These are phyloP conservation scores for Parotocinclus haroldoi DNA, from an alignment of 2,797 vertebrate genomes.

Conservation along the genomic window DNA sequence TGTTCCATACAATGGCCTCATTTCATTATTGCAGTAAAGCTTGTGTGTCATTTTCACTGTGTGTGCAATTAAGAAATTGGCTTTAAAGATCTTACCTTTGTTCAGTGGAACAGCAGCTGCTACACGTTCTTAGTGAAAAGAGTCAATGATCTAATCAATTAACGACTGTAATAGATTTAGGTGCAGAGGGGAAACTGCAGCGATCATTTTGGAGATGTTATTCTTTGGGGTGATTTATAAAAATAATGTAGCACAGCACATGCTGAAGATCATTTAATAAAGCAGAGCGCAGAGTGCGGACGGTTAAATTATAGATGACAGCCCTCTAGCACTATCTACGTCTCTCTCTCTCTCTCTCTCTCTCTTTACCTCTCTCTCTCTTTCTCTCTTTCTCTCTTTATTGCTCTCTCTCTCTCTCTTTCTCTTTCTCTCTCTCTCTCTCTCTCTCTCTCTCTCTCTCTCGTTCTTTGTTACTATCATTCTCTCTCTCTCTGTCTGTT, in stretches of 20 bases:
- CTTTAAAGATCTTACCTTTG: conserved; percentile 13
- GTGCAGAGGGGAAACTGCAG: conserved; percentile 45
- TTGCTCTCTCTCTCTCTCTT: too few species aligned
- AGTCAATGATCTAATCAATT: conserved; percentile 55
- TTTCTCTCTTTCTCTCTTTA: too few species aligned
- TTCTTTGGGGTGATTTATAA: conserved; percentile 66
- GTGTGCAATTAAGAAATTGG: neutral
- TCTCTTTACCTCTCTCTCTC: too few species aligned
- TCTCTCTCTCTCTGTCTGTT: too few species aligned
- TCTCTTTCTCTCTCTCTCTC: too few species aligned
- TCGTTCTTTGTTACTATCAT: too few species aligned
- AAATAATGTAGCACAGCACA: conserved; percentile 59
- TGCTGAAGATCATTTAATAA: conserved; percentile 64
- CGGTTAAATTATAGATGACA: conserved; percentile 51
- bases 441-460: too few species aligned
- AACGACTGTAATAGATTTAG: conserved; percentile 58
- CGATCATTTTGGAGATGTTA: conserved; percentile 62
- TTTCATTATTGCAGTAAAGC: too few species aligned
- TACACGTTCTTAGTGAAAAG: neutral
- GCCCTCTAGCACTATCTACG: conserved; percentile 35
- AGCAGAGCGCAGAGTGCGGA: conserved; percentile 41
- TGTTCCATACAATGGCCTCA: too few species aligned
- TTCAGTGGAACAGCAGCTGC: neutral
- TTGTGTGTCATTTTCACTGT: too few species aligned
- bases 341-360: conserved; percentile 15